A percentile compares a stretch with the other conserved stretches of the same genome.
Conservation (phyloP, 2,113 vertebrate species). For the Synodontis membranacea region DNA sequence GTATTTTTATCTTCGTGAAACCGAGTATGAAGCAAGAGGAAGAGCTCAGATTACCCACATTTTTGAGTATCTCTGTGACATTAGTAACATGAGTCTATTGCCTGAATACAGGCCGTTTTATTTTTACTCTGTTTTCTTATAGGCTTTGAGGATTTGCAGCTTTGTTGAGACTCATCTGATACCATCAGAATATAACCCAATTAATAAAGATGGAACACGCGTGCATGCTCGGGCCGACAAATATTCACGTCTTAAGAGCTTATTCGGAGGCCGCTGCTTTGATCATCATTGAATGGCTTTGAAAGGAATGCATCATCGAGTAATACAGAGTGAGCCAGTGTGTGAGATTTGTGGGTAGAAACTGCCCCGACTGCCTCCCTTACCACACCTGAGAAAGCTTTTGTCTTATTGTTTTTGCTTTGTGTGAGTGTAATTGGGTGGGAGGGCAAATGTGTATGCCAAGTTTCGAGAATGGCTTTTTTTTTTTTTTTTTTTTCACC, state of each 20-base stretch:
- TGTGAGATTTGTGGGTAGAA: not conserved
- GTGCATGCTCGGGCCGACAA: not conserved
- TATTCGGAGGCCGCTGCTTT: slow-evolving; percentile 1
- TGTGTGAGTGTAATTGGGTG: not conserved
- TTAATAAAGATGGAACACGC: not conserved
- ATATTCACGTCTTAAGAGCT: not conserved
- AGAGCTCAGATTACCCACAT: not conserved
- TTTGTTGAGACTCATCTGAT: not conserved
- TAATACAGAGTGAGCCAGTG: not conserved
- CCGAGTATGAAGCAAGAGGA: not conserved
- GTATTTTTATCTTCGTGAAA: not conserved
- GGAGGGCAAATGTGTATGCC: not conserved
- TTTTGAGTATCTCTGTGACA: not conserved
- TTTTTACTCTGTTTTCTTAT: not conserved
- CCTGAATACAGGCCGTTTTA: not conserved
- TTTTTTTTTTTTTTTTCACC: no score
- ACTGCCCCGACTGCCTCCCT: not conserved
- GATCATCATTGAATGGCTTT: slow-evolving; percentile 6
- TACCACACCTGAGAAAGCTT: not conserved
- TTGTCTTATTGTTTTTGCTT: slow-evolving; percentile 10
- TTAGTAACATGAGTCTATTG: not conserved
- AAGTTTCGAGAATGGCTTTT: not conserved
- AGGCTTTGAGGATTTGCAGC: not conserved
- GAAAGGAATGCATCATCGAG: not conserved
- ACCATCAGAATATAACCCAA: not conserved